Conservation (phyloP, 1,140 invertebrate species). For the Trachelipus rathkii region DNA sequence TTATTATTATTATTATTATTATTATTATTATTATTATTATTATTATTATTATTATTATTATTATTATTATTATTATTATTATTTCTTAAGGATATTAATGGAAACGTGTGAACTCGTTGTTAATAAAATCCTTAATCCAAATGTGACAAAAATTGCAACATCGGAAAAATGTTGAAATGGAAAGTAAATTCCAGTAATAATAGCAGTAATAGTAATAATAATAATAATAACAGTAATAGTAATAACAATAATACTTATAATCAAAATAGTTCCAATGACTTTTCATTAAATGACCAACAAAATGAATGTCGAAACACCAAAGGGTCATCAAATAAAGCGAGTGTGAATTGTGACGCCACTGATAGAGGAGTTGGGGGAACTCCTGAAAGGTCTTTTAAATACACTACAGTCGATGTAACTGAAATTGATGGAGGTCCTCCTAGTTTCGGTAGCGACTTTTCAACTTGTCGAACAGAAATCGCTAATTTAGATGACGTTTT, state of each 20-base stretch:
- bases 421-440: not conserved
- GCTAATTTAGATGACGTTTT: not conserved
- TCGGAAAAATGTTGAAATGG: constrained; percentile 6
- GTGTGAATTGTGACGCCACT: not conserved
- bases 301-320: not conserved
- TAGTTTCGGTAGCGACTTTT: not conserved
- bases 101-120: no score
- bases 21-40: no score
- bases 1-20: no score
- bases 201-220: not conserved
- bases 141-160: no score
- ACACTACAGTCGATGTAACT: not conserved
- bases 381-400: not conserved
- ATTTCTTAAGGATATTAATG: no score
- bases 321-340: not conserved
- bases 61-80: no score
- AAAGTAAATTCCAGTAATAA: not conserved
- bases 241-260: not conserved
- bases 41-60: no score
- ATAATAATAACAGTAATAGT: not conserved
- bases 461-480: not conserved
- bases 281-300: not conserved
- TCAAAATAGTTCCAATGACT: not conserved
- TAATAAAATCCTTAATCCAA: no score
- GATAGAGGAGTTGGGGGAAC: not conserved